Base-by-base conservation (phyloP, 1,140 invertebrate genomes). In the Neomicropteryx cornuta region DNA sequence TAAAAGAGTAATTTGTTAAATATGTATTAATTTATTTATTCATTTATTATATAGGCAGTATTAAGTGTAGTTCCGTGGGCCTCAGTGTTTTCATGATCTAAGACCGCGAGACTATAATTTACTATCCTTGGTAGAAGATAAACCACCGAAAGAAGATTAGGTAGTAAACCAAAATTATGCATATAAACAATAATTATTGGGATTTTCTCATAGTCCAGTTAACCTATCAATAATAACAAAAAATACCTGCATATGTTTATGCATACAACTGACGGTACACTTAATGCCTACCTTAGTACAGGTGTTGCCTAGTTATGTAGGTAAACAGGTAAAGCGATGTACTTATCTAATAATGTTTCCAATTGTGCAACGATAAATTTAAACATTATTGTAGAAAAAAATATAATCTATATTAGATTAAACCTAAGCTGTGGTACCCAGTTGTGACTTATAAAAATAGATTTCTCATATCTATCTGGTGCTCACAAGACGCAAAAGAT, bases 1-100 rank as follows among this genome's bases (percentile, higher is more conserved):
- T 31, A 31, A 35, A 11, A 18, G 28, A 20, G 33, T 27, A 38
- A 21, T 3, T 27, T 39, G n/a, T 30, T 39, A 33, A 32, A 23
- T 14, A 3, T 21, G 19, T 23, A 3, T n/a, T 37, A 21, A 6
- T 20, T 23, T 18, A 36, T 32, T 27, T 33, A 42, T 37, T 43
- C 11, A 37, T 42, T 27, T 20, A 38, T 40, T 27, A 8, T 28
- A 39, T 14, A 8, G 16, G 4, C 5, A 18, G 4, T 17, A 16
- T 24, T 13, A 21, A 5, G 40, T 22, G 28, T 8, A 16, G 23
- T 27, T n/a, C n/a, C n/a, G n/a, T n/a, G n/a, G n/a, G n/a, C n/a
- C n/a, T n/a, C n/a, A n/a, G n/a, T n/a, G n/a, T n/a, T n/a, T n/a
- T n/a, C n/a, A n/a, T n/a, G n/a, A n/a, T n/a, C n/a, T n/a, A n/a